Percentiles rank a stretch among this genome's conserved stretches.
phyloP scores from a whole-genome alignment of 2,888 invertebrate species.

The Dynastes maya region DNA sequence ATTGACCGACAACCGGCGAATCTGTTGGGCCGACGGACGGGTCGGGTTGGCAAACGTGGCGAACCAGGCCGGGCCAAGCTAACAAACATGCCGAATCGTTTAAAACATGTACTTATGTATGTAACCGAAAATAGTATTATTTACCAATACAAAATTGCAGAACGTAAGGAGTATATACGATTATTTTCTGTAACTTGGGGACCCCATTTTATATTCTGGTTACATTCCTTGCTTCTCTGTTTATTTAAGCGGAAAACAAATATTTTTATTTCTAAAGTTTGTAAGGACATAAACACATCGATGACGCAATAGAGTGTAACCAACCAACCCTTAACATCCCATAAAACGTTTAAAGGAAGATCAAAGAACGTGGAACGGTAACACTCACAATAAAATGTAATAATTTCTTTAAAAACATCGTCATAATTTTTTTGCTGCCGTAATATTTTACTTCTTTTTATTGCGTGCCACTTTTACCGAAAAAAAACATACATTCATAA shows the following conservation, averaged over 20 bases:
- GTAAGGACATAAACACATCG: not conserved
- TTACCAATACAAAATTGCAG: too few species aligned
- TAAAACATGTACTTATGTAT: too few species aligned
- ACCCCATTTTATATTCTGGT: too few species aligned
- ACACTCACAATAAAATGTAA: conserved; percentile 9
- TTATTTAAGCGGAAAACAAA: not conserved
- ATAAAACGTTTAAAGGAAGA: conserved; percentile 22
- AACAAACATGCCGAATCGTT: too few species aligned
- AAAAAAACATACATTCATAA: conserved; percentile 26
- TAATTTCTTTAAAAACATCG: conserved; percentile 37
- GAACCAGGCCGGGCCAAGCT: too few species aligned
- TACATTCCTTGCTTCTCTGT: not conserved
- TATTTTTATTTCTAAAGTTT: not conserved
- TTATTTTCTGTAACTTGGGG: too few species aligned
- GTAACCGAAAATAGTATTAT: too few species aligned
- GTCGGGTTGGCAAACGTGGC: too few species aligned
- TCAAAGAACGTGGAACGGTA: conserved; percentile 27
- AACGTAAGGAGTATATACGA: too few species aligned
- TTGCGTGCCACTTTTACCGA: conserved; percentile 9
- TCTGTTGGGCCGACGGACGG: too few species aligned
- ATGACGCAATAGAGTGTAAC: conserved; percentile 21
- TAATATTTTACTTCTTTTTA: conserved; percentile 31
- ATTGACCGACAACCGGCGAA: too few species aligned
- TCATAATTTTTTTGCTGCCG: conserved; percentile 39
- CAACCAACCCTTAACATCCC: not conserved